phyloP scores from a whole-genome alignment of 1,140 invertebrate species.

The Kradibia gibbosae region DNA sequence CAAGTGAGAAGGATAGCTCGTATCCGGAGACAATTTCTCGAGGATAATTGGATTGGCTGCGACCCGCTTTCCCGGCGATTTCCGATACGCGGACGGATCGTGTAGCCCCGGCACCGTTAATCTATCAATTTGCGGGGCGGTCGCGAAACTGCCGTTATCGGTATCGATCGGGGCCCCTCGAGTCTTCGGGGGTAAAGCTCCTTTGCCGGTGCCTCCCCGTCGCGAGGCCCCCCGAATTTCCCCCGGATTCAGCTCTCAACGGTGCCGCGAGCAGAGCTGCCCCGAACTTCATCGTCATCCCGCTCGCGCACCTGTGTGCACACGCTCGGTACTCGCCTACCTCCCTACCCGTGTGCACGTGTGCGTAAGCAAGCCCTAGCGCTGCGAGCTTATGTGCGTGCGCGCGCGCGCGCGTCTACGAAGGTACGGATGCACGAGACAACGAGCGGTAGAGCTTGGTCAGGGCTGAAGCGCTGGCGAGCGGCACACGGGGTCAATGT shows the following conservation, averaged over 20 bases:
- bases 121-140: constrained; percentile 55
- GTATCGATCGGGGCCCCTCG: neutral
- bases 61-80: constrained; percentile 7
- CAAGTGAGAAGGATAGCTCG: neutral
- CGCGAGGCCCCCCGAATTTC: neutral
- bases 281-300: neutral
- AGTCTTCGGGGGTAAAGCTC: neutral
- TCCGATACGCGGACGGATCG: constrained; percentile 4
- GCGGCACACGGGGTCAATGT: constrained; percentile 64
- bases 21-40: constrained; percentile 8
- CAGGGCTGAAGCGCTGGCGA: constrained; percentile 53
- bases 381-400: neutral
- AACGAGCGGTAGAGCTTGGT: constrained; percentile 54
- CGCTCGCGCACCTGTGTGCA: neutral
- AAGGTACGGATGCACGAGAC: neutral
- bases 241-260: neutral
- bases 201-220: no score
- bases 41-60: constrained; percentile 3
- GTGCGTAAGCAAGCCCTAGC: neutral
- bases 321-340: neutral
- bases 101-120: constrained; percentile 55
- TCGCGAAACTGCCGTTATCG: constrained; percentile 45
- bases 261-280: neutral
- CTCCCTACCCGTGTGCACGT: neutral
- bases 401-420: neutral